Percentiles rank a stretch among this genome's conserved stretches.
phyloP scores from a whole-genome alignment of 2,888 invertebrate species.

The Parnassius orleans region DNA sequence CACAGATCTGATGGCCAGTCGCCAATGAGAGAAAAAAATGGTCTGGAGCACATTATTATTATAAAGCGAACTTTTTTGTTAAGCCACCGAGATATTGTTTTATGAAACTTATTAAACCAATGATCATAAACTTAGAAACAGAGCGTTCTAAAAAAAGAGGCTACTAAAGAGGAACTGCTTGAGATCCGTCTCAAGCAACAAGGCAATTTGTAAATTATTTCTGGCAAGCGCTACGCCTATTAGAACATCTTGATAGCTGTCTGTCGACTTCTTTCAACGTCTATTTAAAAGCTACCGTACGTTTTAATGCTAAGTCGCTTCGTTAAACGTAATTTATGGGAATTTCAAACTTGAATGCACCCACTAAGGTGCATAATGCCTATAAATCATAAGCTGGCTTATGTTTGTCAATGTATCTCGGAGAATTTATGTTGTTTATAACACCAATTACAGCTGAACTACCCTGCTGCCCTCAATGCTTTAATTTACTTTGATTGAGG shows the following conservation, averaged over 20 bases:
- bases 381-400: slow-evolving; percentile 29
- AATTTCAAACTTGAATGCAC: slow-evolving; percentile 41
- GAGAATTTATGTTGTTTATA: slow-evolving; percentile 60
- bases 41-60: too few species aligned
- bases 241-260: slow-evolving; percentile 76
- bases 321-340: slow-evolving; percentile 24
- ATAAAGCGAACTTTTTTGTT: too few species aligned
- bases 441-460: slow-evolving; percentile 47
- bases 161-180: slow-evolving; percentile 5
- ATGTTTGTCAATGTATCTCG: slow-evolving; percentile 47
- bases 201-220: slow-evolving; percentile 77
- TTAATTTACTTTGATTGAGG: slow-evolving; percentile 14
- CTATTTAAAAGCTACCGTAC: slow-evolving; percentile 73
- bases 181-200: slow-evolving; percentile 37
- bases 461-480: slow-evolving; percentile 30
- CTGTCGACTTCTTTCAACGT: slow-evolving; percentile 78
- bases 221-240: slow-evolving; percentile 73
- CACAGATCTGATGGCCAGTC: too few species aligned
- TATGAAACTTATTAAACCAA: too few species aligned
- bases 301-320: slow-evolving; percentile 28
- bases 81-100: too few species aligned
- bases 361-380: slow-evolving; percentile 31
- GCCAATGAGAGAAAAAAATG: too few species aligned
- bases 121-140: too few species aligned
- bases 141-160: too few species aligned